Conservation (phyloP, 2,113 vertebrate genomes). For the Aspiorhynchus laticeps region DNA sequence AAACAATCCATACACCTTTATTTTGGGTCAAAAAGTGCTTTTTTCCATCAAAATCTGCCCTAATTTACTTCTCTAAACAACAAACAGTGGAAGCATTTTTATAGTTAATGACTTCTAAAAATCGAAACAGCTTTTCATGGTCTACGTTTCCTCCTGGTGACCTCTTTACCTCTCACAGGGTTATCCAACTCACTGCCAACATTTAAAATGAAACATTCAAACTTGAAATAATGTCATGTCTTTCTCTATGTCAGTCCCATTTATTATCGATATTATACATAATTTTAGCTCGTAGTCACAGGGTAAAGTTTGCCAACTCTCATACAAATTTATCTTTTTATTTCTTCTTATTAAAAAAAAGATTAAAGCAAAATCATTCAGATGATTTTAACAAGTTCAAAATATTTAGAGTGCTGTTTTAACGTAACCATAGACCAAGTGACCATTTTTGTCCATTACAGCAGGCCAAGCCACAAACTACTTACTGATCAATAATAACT, state of each 20-base stretch:
- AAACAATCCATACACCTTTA: conserved; percentile 43
- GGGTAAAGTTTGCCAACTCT: background rate
- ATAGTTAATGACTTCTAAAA: conserved; percentile 43
- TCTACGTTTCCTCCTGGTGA: conserved; percentile 13
- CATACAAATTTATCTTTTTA: too few relatives aligned
- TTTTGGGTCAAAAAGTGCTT: conserved; percentile 41
- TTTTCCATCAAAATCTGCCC: conserved; percentile 21
- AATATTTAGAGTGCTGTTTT: background rate
- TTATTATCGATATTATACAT: background rate
- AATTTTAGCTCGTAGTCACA: background rate
- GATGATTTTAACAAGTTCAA: background rate
- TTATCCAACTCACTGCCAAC: conserved; percentile 9
- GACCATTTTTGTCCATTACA: background rate
- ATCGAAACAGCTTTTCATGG: conserved; percentile 33
- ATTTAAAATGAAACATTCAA: conserved; percentile 1
- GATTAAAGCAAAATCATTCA: too few relatives aligned
- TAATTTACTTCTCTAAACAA: background rate
- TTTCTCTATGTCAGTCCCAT: background rate
- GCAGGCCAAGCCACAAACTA: conserved; percentile 16
- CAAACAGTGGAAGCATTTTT: conserved; percentile 25
- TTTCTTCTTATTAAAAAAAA: too few relatives aligned
- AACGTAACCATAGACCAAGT: background rate
- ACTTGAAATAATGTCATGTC: background rate
- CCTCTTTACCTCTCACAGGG: conserved; percentile 8
- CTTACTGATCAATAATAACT: conserved; percentile 46